Base-by-base conservation (phyloP, 2,888 invertebrate species). In the Malacosoma neustria region DNA sequence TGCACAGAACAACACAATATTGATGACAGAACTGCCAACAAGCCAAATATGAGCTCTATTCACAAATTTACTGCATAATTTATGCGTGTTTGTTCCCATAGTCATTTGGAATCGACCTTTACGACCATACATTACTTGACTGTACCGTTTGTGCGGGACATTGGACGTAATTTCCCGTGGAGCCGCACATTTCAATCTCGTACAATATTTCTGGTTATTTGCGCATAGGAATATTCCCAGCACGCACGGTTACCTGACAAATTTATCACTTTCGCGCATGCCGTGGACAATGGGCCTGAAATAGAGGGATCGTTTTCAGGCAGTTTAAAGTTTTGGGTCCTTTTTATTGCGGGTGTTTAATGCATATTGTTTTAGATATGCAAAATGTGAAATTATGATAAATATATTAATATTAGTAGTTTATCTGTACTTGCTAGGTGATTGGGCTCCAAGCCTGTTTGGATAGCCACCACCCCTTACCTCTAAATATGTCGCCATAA, bases 171-270 rank as follows among this genome's bases (percentile, higher is more conserved):
- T 70, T 69, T 72, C 66, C 70, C 55, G 52, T 56, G 53, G 51
- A 65, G 58, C 62, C 52, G 42, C 54, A 51, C 56, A 55, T 63
- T 75, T 70, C 71, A 73, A 79, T 75, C 70, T 67, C 67, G 54
- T 65, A 68, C 69, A 76, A 76, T 74, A 76, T 74, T 70, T 68
- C 65, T 63, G 58, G 60, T 66, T 68, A 79, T 75, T 76, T 74
- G 66, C 67, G 59, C 63, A 49, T 55, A 61, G 59, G 52, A 65
- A 65, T 64, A 79, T 77, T 75, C 75, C 44, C 61, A 61, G 67
- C 77, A 76, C 76, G 74, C 67, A 69, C 70, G 51, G 68, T 68
- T 72, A 76, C 75, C 75, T 76, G 76, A 70, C 72, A 75, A 77
- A 80, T 79, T 79, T 79, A 79, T 80, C 79, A 76, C 71, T 74